These are phyloP conservation scores for Drosophila colorata DNA, from an alignment of 2,888 invertebrate species.

Conservation along the genomic window DNA sequence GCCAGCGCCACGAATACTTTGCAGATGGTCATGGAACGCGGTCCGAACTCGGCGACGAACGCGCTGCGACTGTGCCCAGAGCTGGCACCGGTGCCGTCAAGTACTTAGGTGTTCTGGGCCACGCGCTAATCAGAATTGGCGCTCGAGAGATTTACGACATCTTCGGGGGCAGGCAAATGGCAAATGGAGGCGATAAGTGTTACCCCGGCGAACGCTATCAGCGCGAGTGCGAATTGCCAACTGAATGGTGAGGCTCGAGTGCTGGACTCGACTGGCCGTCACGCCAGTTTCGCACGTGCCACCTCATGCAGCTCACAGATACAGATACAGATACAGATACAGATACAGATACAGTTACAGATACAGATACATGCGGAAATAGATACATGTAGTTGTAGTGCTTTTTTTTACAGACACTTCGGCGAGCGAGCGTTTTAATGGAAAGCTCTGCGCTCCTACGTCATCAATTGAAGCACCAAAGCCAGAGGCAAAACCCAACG, in stretches of 20 bases:
- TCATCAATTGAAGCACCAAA: constrained; percentile 45
- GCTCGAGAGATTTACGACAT: constrained; percentile 47
- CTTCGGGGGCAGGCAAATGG: constrained; percentile 20
- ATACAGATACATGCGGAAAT: neutral
- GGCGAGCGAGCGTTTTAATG: constrained; percentile 8
- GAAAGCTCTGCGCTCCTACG: constrained; percentile 41
- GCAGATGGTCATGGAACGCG: constrained; percentile 30
- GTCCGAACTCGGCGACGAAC: constrained; percentile 46
- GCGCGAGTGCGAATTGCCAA: constrained; percentile 35
- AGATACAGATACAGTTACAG: constrained; percentile 8
- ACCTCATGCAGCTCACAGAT: constrained; percentile 29
- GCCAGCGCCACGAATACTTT: constrained; percentile 50
- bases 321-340: constrained; percentile 6
- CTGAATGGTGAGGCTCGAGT: constrained; percentile 27
- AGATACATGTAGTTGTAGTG: neutral
- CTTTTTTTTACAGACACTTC: constrained; percentile 13
- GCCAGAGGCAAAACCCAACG: neutral
- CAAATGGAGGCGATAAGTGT: constrained; percentile 36
- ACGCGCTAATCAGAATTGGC: constrained; percentile 20
- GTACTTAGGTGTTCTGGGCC: neutral
- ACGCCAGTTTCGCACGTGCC: constrained; percentile 47
- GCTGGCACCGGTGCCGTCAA: neutral
- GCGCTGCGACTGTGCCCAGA: constrained; percentile 51
- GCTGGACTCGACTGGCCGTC: constrained; percentile 4
- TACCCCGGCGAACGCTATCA: constrained; percentile 22